Evolutionary conservation across 2,888 invertebrate species (phyloP).

Genomic region (Melanostoma mellinum): DNA sequence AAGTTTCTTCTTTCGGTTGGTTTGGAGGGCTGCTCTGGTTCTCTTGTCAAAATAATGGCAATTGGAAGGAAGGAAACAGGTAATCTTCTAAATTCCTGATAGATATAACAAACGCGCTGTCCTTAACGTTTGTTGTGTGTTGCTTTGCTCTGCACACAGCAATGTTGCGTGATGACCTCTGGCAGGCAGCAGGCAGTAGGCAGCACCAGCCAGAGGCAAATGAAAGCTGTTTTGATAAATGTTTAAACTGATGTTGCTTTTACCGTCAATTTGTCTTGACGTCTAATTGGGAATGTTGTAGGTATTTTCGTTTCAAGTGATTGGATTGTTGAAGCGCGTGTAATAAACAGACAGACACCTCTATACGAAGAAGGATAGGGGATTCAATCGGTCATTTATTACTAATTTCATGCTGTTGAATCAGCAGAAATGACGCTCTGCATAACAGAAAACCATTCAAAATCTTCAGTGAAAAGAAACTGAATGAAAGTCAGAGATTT

Average conservation of each 20-base stretch:
- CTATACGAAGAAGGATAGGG: no score
- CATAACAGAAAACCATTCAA: no score
- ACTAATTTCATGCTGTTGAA: no score
- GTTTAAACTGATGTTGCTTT: slow-evolving; percentile 15
- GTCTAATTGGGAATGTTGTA: not conserved
- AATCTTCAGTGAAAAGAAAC: no score
- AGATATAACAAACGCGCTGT: slow-evolving; percentile 35
- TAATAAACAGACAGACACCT: no score
- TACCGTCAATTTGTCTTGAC: not conserved
- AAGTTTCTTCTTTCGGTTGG: slow-evolving; percentile 1
- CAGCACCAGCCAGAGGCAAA: not conserved
- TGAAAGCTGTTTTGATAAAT: slow-evolving; percentile 19
- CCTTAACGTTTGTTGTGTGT: slow-evolving; percentile 15
- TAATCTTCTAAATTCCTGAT: slow-evolving; percentile 59
- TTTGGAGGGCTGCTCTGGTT: slow-evolving; percentile 3
- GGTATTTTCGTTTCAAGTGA: slow-evolving; percentile 13
- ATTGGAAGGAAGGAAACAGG: slow-evolving; percentile 54
- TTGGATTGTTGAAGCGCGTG: not conserved
- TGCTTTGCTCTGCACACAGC: not conserved
- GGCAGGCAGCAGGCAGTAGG: not conserved
- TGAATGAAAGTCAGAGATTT: no score
- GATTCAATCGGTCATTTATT: no score
- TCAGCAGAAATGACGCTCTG: no score
- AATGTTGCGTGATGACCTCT: slow-evolving; percentile 1
- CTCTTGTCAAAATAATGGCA: slow-evolving; percentile 20